Percentiles rank a stretch among this genome's conserved stretches.
Conservation (phyloP, 1,140 invertebrate species). For the Sitobion miscanthi region DNA sequence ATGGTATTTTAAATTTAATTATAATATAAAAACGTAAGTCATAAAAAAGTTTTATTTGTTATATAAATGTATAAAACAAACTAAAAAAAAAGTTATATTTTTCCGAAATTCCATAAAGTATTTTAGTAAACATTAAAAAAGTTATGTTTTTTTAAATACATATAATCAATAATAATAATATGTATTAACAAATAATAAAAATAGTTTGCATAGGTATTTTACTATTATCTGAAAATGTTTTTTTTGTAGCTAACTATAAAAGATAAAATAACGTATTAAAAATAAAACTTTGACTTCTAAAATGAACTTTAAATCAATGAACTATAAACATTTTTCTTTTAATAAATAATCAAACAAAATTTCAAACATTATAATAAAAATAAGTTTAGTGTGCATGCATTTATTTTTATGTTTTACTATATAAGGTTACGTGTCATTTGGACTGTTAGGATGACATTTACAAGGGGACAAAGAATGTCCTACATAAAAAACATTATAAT, state of each 20-base stretch:
- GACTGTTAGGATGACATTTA: slow-evolving; percentile 41
- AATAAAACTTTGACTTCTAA: not conserved
- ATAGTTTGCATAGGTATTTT: not conserved
- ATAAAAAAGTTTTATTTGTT: too few species aligned
- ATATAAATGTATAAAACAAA: too few species aligned
- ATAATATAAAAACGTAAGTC: too few species aligned
- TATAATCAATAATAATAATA: not conserved
- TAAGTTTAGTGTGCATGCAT: not conserved
- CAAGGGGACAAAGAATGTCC: not conserved
- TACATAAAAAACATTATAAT: slow-evolving; percentile 43
- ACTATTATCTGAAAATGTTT: not conserved
- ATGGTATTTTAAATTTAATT: too few species aligned
- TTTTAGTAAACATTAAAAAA: too few species aligned
- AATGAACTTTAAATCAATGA: not conserved
- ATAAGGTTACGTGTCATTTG: slow-evolving; percentile 51
- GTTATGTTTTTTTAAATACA: not conserved
- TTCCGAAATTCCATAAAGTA: too few species aligned
- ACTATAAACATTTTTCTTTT: not conserved
- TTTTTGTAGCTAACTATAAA: not conserved
- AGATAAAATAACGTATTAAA: not conserved
- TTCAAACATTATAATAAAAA: not conserved
- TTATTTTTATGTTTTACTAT: slow-evolving; percentile 19
- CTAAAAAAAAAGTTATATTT: too few species aligned
- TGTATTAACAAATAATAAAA: not conserved
- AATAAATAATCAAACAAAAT: not conserved